These are phyloP conservation scores for Myiotriccus ornatus DNA, from an alignment of 2,797 vertebrate genomes.

Conservation along the genomic window DNA sequence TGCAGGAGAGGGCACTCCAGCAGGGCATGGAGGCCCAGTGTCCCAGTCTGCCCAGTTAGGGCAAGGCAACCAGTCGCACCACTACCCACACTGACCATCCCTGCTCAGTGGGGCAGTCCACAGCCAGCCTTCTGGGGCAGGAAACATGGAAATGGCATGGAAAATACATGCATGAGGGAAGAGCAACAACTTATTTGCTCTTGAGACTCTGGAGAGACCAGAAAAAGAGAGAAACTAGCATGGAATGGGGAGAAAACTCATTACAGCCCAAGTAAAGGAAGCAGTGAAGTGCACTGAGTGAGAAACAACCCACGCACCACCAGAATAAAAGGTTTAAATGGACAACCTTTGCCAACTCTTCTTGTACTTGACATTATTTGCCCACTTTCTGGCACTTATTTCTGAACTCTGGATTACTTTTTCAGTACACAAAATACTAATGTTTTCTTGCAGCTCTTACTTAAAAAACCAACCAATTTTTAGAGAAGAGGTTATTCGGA, in stretches of 20 bases:
- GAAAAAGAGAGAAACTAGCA: not conserved
- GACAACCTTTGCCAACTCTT: not conserved
- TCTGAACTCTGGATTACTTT: not conserved
- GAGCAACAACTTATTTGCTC: not conserved
- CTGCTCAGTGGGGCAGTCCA: not conserved
- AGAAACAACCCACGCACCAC: not conserved
- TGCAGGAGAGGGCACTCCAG: not conserved
- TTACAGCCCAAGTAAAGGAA: not conserved
- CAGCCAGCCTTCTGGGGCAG: not conserved
- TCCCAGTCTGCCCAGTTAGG: accelerated
- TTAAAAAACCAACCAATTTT: not conserved
- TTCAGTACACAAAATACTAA: not conserved
- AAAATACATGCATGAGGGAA: not conserved
- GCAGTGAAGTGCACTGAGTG: not conserved
- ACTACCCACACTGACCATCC: accelerated
- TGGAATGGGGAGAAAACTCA: not conserved
- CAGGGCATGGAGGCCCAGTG: not conserved
- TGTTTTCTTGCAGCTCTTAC: not conserved
- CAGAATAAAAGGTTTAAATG: not conserved
- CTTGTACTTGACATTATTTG: not conserved
- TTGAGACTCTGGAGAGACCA: not conserved
- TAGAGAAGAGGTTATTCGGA: not conserved
- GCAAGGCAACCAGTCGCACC: not conserved
- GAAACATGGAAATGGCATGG: not conserved
- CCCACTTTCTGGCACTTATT: not conserved